Percentiles rank a stretch among this genome's conserved stretches.
phyloP scores from a whole-genome alignment of 1,140 invertebrate species.

The Drosophila triauraria region DNA sequence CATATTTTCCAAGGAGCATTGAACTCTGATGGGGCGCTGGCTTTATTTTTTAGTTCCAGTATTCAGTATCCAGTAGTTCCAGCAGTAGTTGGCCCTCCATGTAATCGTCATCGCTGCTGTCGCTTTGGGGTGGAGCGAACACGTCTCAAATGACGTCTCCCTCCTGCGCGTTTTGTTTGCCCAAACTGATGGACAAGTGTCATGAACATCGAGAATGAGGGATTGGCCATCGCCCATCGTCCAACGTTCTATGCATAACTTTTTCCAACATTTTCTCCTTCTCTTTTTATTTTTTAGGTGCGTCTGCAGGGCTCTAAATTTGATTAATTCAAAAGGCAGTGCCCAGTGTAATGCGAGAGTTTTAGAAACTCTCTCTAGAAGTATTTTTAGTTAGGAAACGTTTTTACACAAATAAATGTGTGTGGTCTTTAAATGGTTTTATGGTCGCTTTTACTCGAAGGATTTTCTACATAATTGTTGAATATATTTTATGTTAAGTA shows the following conservation, averaged over 20 bases:
- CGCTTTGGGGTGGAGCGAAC: constrained; percentile 55
- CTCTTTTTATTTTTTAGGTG: constrained; percentile 31
- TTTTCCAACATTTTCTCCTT: background rate
- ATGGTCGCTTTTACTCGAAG: no score
- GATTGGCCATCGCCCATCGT: constrained; percentile 47
- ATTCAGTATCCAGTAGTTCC: constrained; percentile 28
- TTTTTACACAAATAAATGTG: no score
- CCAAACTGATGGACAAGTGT: constrained; percentile 77
- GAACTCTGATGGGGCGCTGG: constrained; percentile 49
- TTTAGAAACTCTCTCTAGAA: background rate
- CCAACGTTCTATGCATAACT: constrained; percentile 20
- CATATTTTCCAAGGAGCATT: constrained; percentile 75
- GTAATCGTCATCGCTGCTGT: constrained; percentile 34
- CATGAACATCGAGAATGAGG: constrained; percentile 64
- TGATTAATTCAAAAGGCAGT: constrained; percentile 66
- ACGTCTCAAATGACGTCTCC: constrained; percentile 73
- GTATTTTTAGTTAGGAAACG: no score
- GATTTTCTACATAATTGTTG: no score
- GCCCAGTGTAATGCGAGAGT: constrained; percentile 36
- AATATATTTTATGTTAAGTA: no score
- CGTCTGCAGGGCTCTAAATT: constrained; percentile 69
- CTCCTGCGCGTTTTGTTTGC: constrained; percentile 59
- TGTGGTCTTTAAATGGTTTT: no score
- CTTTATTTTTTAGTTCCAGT: constrained; percentile 44
- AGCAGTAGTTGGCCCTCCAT: constrained; percentile 34